These are phyloP conservation scores for Mimachlamys varia DNA, from an alignment of 2,888 invertebrate species.

Conservation along the genomic window DNA sequence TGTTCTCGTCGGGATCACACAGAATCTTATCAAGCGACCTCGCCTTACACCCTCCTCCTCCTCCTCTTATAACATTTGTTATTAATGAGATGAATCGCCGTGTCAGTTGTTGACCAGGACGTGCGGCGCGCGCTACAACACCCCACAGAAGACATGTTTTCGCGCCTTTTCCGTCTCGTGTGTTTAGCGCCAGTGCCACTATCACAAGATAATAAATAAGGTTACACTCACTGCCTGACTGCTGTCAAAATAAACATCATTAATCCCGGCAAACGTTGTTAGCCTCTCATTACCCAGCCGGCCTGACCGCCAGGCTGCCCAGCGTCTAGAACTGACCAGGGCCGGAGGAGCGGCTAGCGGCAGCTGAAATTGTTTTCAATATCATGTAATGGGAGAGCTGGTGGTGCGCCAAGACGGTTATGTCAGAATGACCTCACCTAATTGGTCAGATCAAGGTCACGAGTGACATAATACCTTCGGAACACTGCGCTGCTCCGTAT, in stretches of 20 bases:
- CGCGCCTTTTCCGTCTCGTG: not conserved
- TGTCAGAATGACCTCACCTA: not conserved
- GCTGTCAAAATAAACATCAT: constrained; percentile 34
- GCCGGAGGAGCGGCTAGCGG: not conserved
- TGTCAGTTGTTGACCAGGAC: not conserved
- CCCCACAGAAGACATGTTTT: not conserved
- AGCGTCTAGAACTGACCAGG: not conserved
- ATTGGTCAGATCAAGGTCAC: not conserved
- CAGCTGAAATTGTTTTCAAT: not conserved
- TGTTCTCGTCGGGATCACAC: not conserved
- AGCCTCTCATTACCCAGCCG: constrained; percentile 18
- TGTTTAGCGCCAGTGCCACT: not conserved
- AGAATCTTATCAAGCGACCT: not conserved
- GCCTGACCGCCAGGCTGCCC: constrained; percentile 27
- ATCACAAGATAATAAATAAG: constrained; percentile 17
- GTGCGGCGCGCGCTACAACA: not conserved
- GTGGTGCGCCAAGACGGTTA: no score
- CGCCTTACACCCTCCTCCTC: constrained; percentile 23
- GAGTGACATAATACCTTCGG: not conserved
- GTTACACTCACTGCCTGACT: constrained; percentile 12
- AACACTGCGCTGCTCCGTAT: not conserved
- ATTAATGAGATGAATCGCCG: not conserved
- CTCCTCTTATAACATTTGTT: not conserved
- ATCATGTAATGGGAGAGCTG: not conserved
- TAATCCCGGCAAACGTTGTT: not conserved